Base-by-base conservation (phyloP, 2,888 invertebrate species). In the Calliscelio sp. region DNA sequence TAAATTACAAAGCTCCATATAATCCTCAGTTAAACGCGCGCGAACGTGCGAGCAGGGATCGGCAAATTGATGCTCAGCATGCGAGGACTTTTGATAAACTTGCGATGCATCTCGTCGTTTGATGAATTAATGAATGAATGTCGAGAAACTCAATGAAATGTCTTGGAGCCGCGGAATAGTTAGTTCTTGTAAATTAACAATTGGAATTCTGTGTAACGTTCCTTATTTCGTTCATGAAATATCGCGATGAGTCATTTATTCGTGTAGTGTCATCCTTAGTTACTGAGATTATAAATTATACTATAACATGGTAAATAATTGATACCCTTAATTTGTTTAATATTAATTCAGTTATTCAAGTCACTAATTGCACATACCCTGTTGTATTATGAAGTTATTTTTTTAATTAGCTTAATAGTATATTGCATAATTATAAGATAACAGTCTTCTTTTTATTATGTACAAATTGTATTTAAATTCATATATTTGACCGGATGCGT, bases 21-120 rank as follows among this genome's bases (percentile, higher is more conserved):
- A 41, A 55, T 71, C 71, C 51, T 55, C 71, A 79, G 79, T 79
- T 79, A 79, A 63, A 79, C 71, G 65, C 55, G 79, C 44, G 79
- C 71, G 68, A 79, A 71, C 79, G 71, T 63, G 65, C 71, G 71
- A 38, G 44, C 61, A 53, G 70, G 63, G 70, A 25, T 63, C 53
- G 46, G 35, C 70, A 63, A 79, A 61, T 70, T 68, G 61, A 41
- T 61, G 32, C 32, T 61, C 55, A 44, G 35, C 61, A 61, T 63
- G 70, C 78, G 35, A 70, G 70, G 70, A 61, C 77, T 59, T 75
- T 53, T 65, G 41, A 65, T 44, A 55, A 63, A 46, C 53, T 65
- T 66, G 65, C 32, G 44, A 65, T 55, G 55, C 18, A 41, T 75
- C 46, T 7, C 24, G 65, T 44, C 32, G 57, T 57, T 70, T 44